Conservation (phyloP, 2,888 invertebrate genomes). For the Drosophila nr. medialis region DNA sequence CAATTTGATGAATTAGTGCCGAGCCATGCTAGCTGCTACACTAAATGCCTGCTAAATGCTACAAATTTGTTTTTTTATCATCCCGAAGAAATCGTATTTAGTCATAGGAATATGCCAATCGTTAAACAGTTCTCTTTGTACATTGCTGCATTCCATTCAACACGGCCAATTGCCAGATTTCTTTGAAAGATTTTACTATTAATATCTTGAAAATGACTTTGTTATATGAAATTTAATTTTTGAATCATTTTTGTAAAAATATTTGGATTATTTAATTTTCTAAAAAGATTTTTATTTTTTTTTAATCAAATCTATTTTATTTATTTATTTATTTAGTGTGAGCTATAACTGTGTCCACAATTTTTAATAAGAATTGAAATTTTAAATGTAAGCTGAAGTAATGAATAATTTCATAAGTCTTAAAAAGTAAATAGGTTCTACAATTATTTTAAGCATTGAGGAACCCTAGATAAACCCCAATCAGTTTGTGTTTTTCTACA, state of each 20-base stretch:
- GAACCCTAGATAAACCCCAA: not conserved
- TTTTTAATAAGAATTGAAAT: not conserved
- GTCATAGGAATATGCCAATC: constrained; percentile 19
- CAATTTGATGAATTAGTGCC: constrained; percentile 69
- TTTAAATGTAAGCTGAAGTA: not conserved
- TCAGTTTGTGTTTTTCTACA: not conserved
- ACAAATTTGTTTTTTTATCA: constrained; percentile 23
- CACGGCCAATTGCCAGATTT: not conserved
- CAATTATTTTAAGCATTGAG: not conserved
- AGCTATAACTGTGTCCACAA: accelerated
- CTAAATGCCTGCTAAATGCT: constrained; percentile 24
- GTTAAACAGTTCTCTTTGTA: constrained; percentile 5
- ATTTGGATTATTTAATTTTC: not conserved
- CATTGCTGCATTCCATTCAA: not conserved
- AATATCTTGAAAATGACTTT: not conserved
- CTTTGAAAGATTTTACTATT: no score
- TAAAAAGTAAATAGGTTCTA: not conserved
- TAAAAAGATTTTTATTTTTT: not conserved
- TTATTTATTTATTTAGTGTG: not conserved
- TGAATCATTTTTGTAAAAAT: accelerated
- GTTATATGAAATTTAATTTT: not conserved
- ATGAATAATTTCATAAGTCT: not conserved
- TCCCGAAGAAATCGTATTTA: constrained; percentile 2
- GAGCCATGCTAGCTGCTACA: constrained; percentile 7
- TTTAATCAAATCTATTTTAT: not conserved